A percentile compares a stretch with the other conserved stretches of the same genome.
Conservation (phyloP, 2,888 invertebrate species). For the Drosophila testacea region DNA sequence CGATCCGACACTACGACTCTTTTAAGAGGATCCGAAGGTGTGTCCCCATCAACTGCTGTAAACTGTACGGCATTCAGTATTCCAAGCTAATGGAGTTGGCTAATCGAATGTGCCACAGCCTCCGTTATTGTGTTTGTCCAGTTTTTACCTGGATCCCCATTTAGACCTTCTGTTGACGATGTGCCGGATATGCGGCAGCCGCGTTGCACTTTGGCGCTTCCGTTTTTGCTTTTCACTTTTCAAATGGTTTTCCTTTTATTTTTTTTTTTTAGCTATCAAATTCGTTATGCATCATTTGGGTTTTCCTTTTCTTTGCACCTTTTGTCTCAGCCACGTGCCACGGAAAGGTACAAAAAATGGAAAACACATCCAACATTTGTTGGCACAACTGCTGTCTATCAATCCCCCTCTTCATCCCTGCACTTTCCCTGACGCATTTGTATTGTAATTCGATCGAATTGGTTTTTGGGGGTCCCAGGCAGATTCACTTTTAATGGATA, state of each 20-base stretch:
- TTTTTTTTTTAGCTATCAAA: constrained; percentile 56
- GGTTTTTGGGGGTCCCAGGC: constrained; percentile 17
- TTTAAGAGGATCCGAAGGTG: neutral
- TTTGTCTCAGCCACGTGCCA: constrained; percentile 74
- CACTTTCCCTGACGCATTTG: constrained; percentile 56
- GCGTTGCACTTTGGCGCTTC: constrained; percentile 65
- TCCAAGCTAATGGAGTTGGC: constrained; percentile 8
- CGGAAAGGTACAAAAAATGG: constrained; percentile 25
- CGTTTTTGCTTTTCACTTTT: constrained; percentile 73
- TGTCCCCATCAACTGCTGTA: constrained; percentile 5
- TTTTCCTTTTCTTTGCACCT: constrained; percentile 69
- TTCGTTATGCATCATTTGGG: constrained; percentile 70
- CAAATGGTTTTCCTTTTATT: constrained; percentile 52
- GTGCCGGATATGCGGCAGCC: constrained; percentile 65
- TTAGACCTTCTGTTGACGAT: constrained; percentile 33
- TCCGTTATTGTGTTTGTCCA: constrained; percentile 62
- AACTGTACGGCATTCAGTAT: neutral
- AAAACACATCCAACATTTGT: constrained; percentile 66
- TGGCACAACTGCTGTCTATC: constrained; percentile 73
- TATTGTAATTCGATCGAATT: constrained; percentile 70
- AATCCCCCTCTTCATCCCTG: constrained; percentile 3
- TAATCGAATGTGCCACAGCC: constrained; percentile 17
- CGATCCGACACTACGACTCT: constrained; percentile 34
- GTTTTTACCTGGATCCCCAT: constrained; percentile 43
- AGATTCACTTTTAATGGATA: constrained; percentile 62